These are phyloP conservation scores for Mamestra configurata DNA, from an alignment of 1,140 invertebrate genomes.

Conservation along the genomic window DNA sequence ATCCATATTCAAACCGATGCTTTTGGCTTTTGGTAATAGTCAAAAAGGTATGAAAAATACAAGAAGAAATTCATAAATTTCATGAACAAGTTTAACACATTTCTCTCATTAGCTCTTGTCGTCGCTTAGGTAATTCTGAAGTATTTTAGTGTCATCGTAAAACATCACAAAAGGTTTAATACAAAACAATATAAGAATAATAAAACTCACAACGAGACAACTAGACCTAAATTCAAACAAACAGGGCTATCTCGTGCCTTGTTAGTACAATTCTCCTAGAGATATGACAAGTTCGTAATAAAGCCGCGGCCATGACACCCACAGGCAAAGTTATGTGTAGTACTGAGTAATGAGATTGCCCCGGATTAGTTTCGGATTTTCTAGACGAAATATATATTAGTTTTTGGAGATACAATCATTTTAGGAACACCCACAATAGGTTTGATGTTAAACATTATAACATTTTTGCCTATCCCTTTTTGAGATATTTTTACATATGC, in stretches of 20 bases:
- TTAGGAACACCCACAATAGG: neutral
- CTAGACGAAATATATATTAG: neutral
- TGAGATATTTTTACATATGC: too few species aligned
- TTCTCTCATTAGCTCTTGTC: too few species aligned
- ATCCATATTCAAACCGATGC: too few species aligned
- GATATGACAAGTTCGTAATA: slow-evolving; percentile 15
- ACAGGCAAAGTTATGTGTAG: neutral
- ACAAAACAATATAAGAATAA: neutral
- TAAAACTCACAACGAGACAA: slow-evolving; percentile 16
- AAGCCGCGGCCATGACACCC: neutral
- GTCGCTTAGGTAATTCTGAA: too few species aligned
- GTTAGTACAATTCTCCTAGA: slow-evolving; percentile 11
- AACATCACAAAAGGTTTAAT: too few species aligned
- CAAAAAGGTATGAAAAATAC: too few species aligned
- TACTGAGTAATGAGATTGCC: neutral
- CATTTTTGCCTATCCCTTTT: too few species aligned
- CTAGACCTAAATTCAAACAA: slow-evolving; percentile 48
- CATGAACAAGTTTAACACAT: too few species aligned
- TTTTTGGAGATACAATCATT: neutral
- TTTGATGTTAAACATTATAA: too few species aligned
- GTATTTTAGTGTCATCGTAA: too few species aligned
- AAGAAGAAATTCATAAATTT: too few species aligned
- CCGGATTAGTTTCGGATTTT: neutral
- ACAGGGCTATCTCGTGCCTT: slow-evolving; percentile 6
- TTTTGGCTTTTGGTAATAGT: too few species aligned